Base-by-base conservation (phyloP, 2,113 vertebrate genomes). In the Ammospiza nelsoni region DNA sequence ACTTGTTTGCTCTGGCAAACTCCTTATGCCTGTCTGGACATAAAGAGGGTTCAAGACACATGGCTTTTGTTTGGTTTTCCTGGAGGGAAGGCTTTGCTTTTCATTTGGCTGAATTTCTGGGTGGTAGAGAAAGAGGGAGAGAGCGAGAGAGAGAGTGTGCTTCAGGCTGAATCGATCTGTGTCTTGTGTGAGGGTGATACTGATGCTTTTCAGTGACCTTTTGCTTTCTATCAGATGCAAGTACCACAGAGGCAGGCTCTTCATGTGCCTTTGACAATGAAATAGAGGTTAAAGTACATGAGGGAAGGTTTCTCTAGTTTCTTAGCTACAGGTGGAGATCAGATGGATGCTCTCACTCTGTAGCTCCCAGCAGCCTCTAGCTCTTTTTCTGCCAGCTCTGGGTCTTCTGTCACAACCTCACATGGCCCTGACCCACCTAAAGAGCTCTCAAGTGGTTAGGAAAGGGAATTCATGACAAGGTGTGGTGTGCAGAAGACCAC, bases 1-100 rank as follows among this genome's bases (percentile, higher is more conserved):
- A 93, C 94, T 96, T 95, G 93, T 95, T 95, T 96, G 96, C 81
- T 97, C 93, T 97, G 95, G 96, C 95, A 96, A 91, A 90, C 85
- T 89, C 94, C 57, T 73, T 96, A 12, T 93, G 94, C 92, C 95
- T 95, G 89, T 94, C 93, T 96, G 94, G 89, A 92, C 94, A 93
- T 94, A 91, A 91, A 89, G 92, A 84, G 74, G 90, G 92, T 94
- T 92, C 71, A 92, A 95, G 94, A 92, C 90, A 90, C 89, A 94
- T 87, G 90, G 93, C 90, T 96, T 94, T 94, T 95, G 85, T 93
- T 95, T 97, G 92, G 94, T 84, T 96, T 96, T 97, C 95, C 93
- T 96, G 94, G 75, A 96, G 90, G 90, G 76, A 94, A 94, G 69
- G 74, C 86, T 95, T 92, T 95, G 77, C 80, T 94, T 97, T 94